Conservation (phyloP, 2,113 vertebrate species). For the Seriola aureovittata region DNA sequence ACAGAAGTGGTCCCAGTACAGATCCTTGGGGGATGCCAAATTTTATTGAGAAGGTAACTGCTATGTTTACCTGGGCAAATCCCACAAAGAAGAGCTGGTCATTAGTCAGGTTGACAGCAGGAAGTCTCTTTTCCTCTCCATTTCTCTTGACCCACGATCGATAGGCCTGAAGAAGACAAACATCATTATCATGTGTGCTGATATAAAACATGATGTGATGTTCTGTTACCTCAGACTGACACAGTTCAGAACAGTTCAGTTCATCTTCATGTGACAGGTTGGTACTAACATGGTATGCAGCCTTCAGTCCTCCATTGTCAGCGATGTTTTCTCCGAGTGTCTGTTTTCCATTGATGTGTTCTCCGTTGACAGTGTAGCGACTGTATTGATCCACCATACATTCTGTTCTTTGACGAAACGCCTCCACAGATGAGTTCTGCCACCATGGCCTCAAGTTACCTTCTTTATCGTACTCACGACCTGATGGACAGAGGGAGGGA, state of each 20-base stretch:
- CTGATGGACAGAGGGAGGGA: conserved; percentile 70
- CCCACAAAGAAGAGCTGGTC: conserved; percentile 98
- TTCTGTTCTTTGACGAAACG: conserved; percentile 91
- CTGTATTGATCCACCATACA: conserved; percentile 95
- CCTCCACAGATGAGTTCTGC: conserved; percentile 94
- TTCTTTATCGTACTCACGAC: conserved; percentile 95
- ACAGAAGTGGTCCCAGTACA: not conserved
- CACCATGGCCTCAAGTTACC: conserved; percentile 96
- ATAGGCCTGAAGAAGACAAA: conserved; percentile 88
- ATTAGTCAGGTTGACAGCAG: conserved; percentile 93
- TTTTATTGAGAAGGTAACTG: too few species aligned
- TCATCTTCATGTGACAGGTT: fast-evolving
- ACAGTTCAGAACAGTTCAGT: not conserved
- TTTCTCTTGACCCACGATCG: conserved; percentile 89
- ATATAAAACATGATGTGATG: not conserved
- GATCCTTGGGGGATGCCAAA: not conserved
- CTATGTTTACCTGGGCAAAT: conserved; percentile 91
- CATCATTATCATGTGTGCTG: not conserved
- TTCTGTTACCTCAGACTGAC: not conserved
- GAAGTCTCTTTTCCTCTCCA: conserved; percentile 91
- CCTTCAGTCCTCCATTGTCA: conserved; percentile 96
- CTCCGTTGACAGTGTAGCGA: conserved; percentile 90
- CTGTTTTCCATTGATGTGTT: conserved; percentile 94
- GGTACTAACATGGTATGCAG: conserved; percentile 92
- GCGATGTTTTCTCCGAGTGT: conserved; percentile 97